Base-by-base conservation (phyloP, 1,140 invertebrate genomes). In the Drosophila novamexicana region DNA sequence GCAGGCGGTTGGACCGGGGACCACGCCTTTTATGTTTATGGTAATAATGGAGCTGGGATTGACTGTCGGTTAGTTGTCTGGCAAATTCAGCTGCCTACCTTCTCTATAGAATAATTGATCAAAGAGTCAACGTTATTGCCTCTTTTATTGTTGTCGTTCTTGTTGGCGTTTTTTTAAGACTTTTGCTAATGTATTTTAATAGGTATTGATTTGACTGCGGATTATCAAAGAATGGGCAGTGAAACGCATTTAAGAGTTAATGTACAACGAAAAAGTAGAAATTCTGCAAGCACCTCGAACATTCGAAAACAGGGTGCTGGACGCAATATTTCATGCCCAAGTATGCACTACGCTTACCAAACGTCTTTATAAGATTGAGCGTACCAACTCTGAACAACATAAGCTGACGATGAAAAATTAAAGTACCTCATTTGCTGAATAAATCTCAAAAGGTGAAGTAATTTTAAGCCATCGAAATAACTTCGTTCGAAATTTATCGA, bases 21-120 rank as follows among this genome's bases (percentile, higher is more conserved):
- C 61, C 49, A 66, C 22, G 69, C 63, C 78, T 81, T 29, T 89
- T 89, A 84, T 89, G 81, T 76, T 84, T 81, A 89, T 78, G 77
- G 78, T 89, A 81, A 89, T 84, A 89, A 84, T 84, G 52, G 72
- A 40, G 44, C 44, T 40, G 16, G 34, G 86, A 81, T 72, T 76
- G 79, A 80, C 58, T 79, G 83, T 76, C 71, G 74, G 64, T 62
- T 77, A 63, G 62, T 57, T 81, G 64, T 64, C 78, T 73, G 69
- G 63, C 59, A 82, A 77, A 75, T 75, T 77, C 70, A 73, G 58
- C 69, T 73, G 58, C 63, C 64, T 68, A 66, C 44, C 56, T 54
- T 65, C 34, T 52, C 40, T 36, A 69, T 45, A 32, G 64, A 36
- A 45, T 47, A 61, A 53, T 63, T 70, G 53, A 52, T 39, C 58